Base-by-base conservation (phyloP, 2,113 vertebrate species). In the Notechis scutatus region DNA sequence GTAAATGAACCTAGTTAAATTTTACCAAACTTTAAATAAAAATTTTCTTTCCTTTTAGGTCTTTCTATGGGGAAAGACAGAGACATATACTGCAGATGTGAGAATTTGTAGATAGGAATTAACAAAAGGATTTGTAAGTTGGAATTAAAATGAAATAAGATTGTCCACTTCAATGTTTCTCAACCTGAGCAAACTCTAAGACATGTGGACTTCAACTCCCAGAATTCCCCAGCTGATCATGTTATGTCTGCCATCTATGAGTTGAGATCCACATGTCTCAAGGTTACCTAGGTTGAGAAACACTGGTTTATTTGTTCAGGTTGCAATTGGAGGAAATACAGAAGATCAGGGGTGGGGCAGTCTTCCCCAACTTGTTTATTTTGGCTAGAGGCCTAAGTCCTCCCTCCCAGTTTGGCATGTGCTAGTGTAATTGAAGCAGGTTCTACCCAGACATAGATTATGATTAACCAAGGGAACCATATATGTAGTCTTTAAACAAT, bases 401-500 rank as follows among this genome's bases (percentile, higher is more conserved):
- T 24, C 21, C 11, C n/a, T 50, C 10, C 85, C 45, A 45, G 21
- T 39, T 96, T 93, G 92, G 90, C 87, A 87, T 91, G 91, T 24
- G 10, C 56, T 34, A 85, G 74, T 88, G 74, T 90, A 91, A 81
- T 23, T 0, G 39, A 93, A 90, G 56, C 91, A 95, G 92, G 24
- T 93, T 85, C 57, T 0, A 0, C 4, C 0, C 74, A 9, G 90
- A 94, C 91, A 94, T 88, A 56, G 47, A 24, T 94, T 91, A 18
- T n/a, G 23, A 2, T 55, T 85, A 81, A 52, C 47, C 88, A n/a
- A 88, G 91, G 89, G 12, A 0, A 0, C 0, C 0, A 2, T 0
- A 0, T 34, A 87, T 0, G 0, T 8, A 88, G 86, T 29, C 3
- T 20, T n/a, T 50, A 42, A 34, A 24, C 21, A 23, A 34, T 1